Percentiles rank a stretch among this genome's conserved stretches.
Evolutionary conservation across 2,888 invertebrate species (phyloP).

Genomic region (Drosophila atripex): DNA sequence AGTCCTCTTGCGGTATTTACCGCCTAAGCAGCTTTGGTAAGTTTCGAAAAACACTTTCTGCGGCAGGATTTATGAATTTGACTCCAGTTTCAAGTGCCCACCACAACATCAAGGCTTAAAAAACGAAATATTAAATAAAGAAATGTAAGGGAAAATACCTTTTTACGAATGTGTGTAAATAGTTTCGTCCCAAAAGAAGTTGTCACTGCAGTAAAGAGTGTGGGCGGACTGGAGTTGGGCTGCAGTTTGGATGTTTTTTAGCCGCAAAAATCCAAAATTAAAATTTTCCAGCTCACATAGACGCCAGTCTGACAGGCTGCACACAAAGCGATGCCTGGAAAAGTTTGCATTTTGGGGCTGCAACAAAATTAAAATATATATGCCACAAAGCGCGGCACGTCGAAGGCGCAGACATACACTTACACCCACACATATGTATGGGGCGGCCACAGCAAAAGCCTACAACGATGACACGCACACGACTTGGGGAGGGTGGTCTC

Average conservation of each 20-base stretch:
- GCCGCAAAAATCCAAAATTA: conserved; percentile 71
- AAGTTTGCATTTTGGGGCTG: conserved; percentile 67
- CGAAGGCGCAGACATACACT: conserved; percentile 56
- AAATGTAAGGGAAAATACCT: conserved; percentile 64
- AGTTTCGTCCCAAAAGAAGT: conserved; percentile 64
- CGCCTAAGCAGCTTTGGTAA: conserved; percentile 44
- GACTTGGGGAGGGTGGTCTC: conserved; percentile 5
- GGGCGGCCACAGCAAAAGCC: conserved; percentile 65
- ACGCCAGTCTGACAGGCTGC: background rate
- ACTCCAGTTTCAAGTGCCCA: conserved; percentile 38
- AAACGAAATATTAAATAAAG: conserved; percentile 29
- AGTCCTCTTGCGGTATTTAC: conserved; percentile 39
- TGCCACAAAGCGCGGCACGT: conserved; percentile 75
- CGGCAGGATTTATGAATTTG: conserved; percentile 65
- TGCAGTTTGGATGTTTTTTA: conserved; percentile 6
- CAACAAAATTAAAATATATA: conserved; percentile 78
- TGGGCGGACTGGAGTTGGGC: background rate
- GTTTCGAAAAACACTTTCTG: conserved; percentile 9
- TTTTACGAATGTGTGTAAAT: conserved; percentile 64
- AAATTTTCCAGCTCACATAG: conserved; percentile 53
- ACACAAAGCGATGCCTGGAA: conserved; percentile 52
- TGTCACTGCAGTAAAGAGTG: conserved; percentile 60
- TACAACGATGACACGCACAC: conserved; percentile 57
- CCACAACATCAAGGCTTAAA: conserved; percentile 52
- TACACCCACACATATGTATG: conserved; percentile 21